Conservation (phyloP, 2,113 vertebrate genomes). For the Glareola pratincola region DNA sequence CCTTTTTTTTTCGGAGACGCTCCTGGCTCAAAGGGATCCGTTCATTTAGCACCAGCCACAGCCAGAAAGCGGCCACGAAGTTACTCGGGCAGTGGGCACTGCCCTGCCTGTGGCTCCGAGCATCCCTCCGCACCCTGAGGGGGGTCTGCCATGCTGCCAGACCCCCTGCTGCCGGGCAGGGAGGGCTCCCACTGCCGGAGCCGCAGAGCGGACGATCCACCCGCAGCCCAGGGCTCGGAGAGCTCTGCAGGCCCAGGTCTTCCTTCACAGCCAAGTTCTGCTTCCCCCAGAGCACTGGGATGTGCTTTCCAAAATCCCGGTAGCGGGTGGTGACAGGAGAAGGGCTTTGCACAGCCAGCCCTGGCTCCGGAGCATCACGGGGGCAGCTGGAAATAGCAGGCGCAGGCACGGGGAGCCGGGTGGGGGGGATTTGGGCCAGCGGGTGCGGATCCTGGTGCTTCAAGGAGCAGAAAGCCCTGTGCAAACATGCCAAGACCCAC, state of each 20-base stretch:
- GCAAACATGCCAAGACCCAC: rapidly evolving
- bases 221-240: too few relatives aligned
- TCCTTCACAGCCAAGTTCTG: neutral
- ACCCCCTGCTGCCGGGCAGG: neutral
- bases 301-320: rapidly evolving
- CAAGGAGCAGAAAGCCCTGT: neutral
- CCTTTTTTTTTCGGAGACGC: rapidly evolving
- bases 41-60: neutral
- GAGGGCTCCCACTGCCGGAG: neutral
- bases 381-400: neutral
- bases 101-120: neutral
- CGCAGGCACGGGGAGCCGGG: rapidly evolving
- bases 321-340: rapidly evolving
- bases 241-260: neutral
- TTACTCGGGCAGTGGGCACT: rapidly evolving
- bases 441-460: neutral
- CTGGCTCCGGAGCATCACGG: rapidly evolving
- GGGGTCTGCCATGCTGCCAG: neutral
- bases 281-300: rapidly evolving
- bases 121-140: rapidly evolving
- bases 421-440: neutral
- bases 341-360: neutral
- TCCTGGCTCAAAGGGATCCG: neutral
- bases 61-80: rapidly evolving
- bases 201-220: neutral